Evolutionary conservation across 2,888 invertebrate genomes (phyloP).

Genomic region (Cosmopolites sordidus): DNA sequence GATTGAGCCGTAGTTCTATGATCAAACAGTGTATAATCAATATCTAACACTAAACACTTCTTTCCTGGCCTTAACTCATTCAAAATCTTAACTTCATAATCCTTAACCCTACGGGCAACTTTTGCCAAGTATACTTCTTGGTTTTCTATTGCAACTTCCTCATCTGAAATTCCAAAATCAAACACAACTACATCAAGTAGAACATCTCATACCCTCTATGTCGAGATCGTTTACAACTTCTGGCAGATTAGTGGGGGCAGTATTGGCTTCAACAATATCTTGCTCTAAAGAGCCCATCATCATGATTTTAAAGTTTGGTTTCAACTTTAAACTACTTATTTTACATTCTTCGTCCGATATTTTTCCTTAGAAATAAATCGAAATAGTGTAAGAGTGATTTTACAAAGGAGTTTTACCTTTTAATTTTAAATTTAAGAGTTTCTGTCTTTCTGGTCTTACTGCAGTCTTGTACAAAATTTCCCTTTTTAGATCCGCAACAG

Average conservation of each 20-base stretch:
- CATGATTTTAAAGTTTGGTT: constrained; percentile 88
- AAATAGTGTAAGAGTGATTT: neutral
- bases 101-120: constrained; percentile 76
- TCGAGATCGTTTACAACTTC: constrained; percentile 90
- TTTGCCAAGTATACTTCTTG: constrained; percentile 70
- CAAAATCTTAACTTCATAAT: constrained; percentile 77
- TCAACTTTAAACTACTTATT: constrained; percentile 72
- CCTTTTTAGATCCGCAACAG: constrained; percentile 78
- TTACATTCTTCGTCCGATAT: constrained; percentile 74
- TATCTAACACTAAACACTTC: constrained; percentile 87
- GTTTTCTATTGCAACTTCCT: constrained; percentile 68
- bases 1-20: constrained; percentile 90
- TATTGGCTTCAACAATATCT: constrained; percentile 79
- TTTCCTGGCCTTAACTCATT: constrained; percentile 81
- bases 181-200: neutral
- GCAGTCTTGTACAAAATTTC: constrained; percentile 83
- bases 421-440: constrained; percentile 85
- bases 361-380: constrained; percentile 60
- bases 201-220: constrained; percentile 47
- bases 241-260: constrained; percentile 74
- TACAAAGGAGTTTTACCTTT: constrained; percentile 62
- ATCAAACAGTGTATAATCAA: constrained; percentile 95
- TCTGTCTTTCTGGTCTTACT: constrained; percentile 89
- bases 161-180: constrained; percentile 51
- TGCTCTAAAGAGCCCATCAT: constrained; percentile 95